Percentiles rank a stretch among this genome's conserved stretches.
These are phyloP conservation scores for Melolontha melolontha DNA, from an alignment of 2,888 invertebrate genomes.

Conservation along the genomic window DNA sequence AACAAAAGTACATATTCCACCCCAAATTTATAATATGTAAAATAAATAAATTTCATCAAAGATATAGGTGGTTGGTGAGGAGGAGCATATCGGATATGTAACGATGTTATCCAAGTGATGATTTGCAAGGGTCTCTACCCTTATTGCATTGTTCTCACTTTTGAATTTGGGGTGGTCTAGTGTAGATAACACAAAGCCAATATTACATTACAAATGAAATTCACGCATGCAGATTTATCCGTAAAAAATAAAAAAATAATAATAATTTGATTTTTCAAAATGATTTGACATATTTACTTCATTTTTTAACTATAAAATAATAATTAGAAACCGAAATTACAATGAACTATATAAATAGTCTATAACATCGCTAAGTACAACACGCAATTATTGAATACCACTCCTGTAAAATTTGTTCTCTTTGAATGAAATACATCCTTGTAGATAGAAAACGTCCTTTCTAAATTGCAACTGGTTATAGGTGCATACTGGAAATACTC, in stretches of 20 bases:
- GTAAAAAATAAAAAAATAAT: neutral
- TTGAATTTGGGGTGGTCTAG: constrained; percentile 65
- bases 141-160: constrained; percentile 66
- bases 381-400: no score
- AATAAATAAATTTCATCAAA: constrained; percentile 33
- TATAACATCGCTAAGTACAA: no score
- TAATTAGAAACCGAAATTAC: no score
- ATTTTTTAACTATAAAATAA: no score
- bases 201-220: constrained; percentile 59
- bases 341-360: no score
- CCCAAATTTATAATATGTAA: constrained; percentile 36
- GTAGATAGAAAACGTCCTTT: no score
- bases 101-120: constrained; percentile 65
- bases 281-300: no score
- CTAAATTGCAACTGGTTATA: no score
- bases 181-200: constrained; percentile 63
- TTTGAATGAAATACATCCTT: no score
- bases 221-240: constrained; percentile 1
- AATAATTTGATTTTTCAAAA: neutral
- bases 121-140: constrained; percentile 65
- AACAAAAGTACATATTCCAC: neutral
- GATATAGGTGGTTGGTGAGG: neutral
- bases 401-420: no score
- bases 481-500: no score
- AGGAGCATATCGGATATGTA: constrained; percentile 58